Base-by-base conservation (phyloP, 2,113 vertebrate species). In the Dicerorhinus sumatrensis region DNA sequence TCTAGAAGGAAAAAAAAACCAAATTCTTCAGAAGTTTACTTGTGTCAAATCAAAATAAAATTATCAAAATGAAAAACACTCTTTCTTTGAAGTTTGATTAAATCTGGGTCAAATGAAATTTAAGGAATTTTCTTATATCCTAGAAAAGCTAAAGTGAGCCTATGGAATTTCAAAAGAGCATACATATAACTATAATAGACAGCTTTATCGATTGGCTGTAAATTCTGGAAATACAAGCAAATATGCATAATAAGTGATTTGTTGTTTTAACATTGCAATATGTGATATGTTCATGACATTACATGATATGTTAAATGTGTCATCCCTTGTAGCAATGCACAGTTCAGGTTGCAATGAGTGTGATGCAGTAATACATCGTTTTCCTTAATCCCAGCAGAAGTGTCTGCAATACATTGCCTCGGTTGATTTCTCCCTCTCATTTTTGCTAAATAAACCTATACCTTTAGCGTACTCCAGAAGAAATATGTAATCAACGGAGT, bases 51-150 rank as follows among this genome's bases (percentile, higher is more conserved):
- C 20, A 92, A 91, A 75, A 92, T 39, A 63, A 87, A 93, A 77
- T n/a, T 46, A 58, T 54, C 39, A 73, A 31, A 60, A 48, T 69
- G 25, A 89, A 87, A 92, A 63, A n/a, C 4, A 16, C 4, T 23
- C 56, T 62, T 62, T 87, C 27, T 85, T 85, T 91, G n/a, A 88
- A 46, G 16, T 89, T 85, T 48, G 36, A 85, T 54, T 80, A 75
- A 83, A 84, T 89, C 23, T 89, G 65, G 20, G 48, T 65, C 83
- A 94, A 97, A 92, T 81, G 17, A 92, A 97, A 89, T 85, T 92
- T 94, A 58, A 93, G 25, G 17, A 63, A 72, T 94, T 67, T 67
- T 88, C 27, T 60, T 93, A 29, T 67, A 85, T 36, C 33, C 51
- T 83, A 79, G 80, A 82, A 93, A 95, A 76, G 11, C 12, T 89